Evolutionary conservation across 2,888 invertebrate genomes (phyloP).

Genomic region (Sesamia inferens): DNA sequence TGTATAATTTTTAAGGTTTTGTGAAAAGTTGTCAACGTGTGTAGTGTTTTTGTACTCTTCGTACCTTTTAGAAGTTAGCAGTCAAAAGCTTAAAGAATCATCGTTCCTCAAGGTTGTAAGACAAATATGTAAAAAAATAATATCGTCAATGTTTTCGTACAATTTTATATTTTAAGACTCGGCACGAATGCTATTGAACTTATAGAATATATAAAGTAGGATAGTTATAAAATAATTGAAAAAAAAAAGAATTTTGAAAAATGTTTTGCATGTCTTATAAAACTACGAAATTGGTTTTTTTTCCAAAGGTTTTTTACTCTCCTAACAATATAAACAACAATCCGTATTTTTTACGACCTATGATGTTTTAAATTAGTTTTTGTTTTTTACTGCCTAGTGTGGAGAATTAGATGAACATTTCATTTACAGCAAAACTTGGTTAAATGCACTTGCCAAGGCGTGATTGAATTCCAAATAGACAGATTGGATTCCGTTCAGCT

Average conservation of each 20-base stretch:
- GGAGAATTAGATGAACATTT: not conserved
- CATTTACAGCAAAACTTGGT: constrained; percentile 11
- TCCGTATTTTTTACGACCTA: not conserved
- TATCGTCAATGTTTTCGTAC: not conserved
- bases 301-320: not conserved
- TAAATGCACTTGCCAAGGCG: constrained; percentile 1
- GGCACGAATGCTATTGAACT: not conserved
- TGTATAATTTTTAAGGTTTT: not conserved
- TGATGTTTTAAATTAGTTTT: not conserved
- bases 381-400: no score
- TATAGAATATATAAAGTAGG: not conserved
- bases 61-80: not conserved
- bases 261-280: no score
- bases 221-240: no score
- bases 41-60: not conserved
- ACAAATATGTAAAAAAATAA: not conserved
- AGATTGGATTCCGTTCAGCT: constrained; percentile 35
- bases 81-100: not conserved
- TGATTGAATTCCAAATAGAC: constrained; percentile 43
- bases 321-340: not conserved
- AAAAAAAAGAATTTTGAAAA: no score
- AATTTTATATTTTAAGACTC: not conserved
- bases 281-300: not conserved
- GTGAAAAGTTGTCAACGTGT: not conserved
- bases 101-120: not conserved